Evolutionary conservation across 2,113 vertebrate genomes (phyloP).

Genomic region (Madoqua kirkii): DNA sequence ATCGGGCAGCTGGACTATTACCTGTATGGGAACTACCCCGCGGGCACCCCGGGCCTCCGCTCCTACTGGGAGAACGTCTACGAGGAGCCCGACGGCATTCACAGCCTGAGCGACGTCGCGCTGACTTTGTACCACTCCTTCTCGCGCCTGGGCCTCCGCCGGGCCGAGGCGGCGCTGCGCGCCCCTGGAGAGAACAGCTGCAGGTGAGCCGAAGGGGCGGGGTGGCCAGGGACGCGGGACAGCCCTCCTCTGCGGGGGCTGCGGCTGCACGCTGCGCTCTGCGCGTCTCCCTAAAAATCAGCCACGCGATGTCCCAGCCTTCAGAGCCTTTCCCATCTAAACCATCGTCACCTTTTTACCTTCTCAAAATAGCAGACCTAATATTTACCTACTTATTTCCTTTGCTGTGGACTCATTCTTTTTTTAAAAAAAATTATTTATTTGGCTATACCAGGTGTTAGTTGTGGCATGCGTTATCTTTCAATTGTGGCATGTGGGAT

Average conservation of each 20-base stretch:
- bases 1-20: slow-evolving; percentile 94
- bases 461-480: not conserved
- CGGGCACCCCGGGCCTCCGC: slow-evolving; percentile 86
- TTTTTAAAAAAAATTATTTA: not conserved
- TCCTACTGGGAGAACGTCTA: slow-evolving; percentile 96
- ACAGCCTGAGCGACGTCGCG: slow-evolving; percentile 87
- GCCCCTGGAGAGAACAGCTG: slow-evolving; percentile 87
- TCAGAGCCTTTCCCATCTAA: accelerated
- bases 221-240: accelerated
- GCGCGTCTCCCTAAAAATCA: accelerated
- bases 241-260: no score
- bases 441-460: not conserved
- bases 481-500: not conserved
- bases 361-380: not conserved
- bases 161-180: slow-evolving; percentile 86
- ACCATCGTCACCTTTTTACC: accelerated
- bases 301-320: accelerated
- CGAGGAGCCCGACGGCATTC: slow-evolving; percentile 90
- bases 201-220: slow-evolving; percentile 81
- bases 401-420: not conserved
- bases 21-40: slow-evolving; percentile 90
- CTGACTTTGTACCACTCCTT: slow-evolving; percentile 95
- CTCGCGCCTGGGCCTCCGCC: slow-evolving; percentile 87
- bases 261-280: accelerated
- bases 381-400: not conserved